A percentile compares a stretch with the other conserved stretches of the same genome.
Evolutionary conservation across 2,888 invertebrate genomes (phyloP).

Genomic region (Dusona sp.): DNA sequence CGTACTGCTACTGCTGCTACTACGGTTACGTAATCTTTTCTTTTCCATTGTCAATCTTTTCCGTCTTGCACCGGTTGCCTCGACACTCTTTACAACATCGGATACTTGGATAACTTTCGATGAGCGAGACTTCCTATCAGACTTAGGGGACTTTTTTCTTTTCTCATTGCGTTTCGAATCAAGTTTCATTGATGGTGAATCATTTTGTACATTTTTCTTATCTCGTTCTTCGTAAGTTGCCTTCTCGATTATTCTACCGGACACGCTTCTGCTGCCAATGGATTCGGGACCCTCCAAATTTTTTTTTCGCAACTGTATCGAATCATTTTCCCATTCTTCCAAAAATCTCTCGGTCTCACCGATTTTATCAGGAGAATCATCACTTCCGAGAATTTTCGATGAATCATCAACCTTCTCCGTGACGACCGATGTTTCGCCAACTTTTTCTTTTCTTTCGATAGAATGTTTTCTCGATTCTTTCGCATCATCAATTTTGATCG

Average conservation of each 20-base stretch:
- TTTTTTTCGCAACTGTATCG: constrained; percentile 49
- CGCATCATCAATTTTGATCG: constrained; percentile 32
- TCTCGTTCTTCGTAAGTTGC: constrained; percentile 20
- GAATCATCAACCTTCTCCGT: background rate
- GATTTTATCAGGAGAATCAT: constrained; percentile 37
- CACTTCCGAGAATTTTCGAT: background rate
- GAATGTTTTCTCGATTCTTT: constrained; percentile 15
- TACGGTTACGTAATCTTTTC: constrained; percentile 44
- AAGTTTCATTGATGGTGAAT: constrained; percentile 59
- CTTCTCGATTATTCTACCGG: background rate
- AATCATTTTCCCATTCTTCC: constrained; percentile 76
- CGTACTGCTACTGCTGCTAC: constrained; percentile 74
- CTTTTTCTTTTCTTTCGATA: constrained; percentile 32
- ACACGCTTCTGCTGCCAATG: background rate
- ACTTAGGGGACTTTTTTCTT: constrained; percentile 28
- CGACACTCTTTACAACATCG: background rate
- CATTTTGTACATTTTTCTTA: background rate
- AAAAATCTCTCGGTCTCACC: constrained; percentile 68
- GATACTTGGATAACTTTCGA: background rate
- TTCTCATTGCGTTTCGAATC: background rate
- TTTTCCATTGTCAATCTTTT: constrained; percentile 16
- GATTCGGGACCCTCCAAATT: background rate
- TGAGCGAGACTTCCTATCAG: constrained; percentile 20
- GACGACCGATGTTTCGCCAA: background rate
- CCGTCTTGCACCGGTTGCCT: background rate